Conservation (phyloP, 92 coral and sea anemone genomes). For the Anthopleura xanthogrammica region DNA sequence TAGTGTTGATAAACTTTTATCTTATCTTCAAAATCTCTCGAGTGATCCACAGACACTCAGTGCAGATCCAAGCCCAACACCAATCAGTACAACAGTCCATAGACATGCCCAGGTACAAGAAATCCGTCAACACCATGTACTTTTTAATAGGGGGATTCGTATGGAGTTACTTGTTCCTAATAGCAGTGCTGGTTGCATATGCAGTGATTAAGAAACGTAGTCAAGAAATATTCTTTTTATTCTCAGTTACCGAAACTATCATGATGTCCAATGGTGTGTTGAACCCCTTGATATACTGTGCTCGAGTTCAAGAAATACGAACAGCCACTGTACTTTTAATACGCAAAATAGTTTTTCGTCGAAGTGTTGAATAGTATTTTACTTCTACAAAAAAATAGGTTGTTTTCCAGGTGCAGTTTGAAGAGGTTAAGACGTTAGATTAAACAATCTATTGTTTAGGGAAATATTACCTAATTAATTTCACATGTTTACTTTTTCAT, state of each 20-base stretch:
- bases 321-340: background rate
- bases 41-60: background rate
- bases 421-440: too few relatives aligned
- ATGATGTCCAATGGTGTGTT: background rate
- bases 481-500: too few relatives aligned
- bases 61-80: slow-evolving; percentile 8
- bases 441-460: too few relatives aligned
- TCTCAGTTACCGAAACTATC: too few relatives aligned
- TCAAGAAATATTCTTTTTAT: too few relatives aligned
- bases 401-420: background rate
- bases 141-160: slow-evolving; percentile 20
- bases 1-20: background rate
- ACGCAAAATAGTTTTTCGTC: too few relatives aligned
- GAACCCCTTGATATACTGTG: background rate
- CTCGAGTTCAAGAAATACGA: background rate
- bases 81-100: slow-evolving; percentile 9
- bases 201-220: too few relatives aligned
- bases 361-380: too few relatives aligned
- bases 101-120: slow-evolving; percentile 27
- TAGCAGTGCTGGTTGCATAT: too few relatives aligned
- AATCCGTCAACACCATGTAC: slow-evolving; percentile 39
- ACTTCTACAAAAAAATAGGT: too few relatives aligned
- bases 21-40: background rate
- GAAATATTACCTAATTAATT: background rate
- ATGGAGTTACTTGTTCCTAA: too few relatives aligned